Evolutionary conservation across 2,797 vertebrate species (phyloP).

Genomic region (Acanthurus leucopareius): DNA sequence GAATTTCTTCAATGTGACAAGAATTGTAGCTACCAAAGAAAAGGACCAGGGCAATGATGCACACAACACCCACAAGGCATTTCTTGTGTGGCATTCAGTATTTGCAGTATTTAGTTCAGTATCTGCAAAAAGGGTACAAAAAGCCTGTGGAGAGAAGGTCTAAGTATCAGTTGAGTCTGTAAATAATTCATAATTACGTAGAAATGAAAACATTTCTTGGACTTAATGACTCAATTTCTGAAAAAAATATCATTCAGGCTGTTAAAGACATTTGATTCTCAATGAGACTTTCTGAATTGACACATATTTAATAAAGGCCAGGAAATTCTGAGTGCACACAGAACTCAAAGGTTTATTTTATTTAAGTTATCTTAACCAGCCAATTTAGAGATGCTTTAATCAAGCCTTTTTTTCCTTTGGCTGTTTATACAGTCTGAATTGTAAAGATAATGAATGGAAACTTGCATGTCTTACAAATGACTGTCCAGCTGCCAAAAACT

Average conservation of each 20-base stretch:
- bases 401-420: background rate
- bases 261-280: constrained; percentile 8
- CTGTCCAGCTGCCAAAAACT: too few species aligned
- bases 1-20: constrained; percentile 61
- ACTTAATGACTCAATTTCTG: background rate
- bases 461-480: background rate
- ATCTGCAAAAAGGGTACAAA: constrained; percentile 33
- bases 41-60: constrained; percentile 49
- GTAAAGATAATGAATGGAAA: background rate
- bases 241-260: constrained; percentile 11
- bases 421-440: background rate
- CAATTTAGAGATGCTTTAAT: background rate
- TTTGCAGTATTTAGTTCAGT: constrained; percentile 26
- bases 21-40: constrained; percentile 46
- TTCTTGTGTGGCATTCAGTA: constrained; percentile 40
- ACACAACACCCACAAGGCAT: constrained; percentile 44
- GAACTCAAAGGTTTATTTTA: background rate
- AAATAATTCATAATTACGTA: constrained; percentile 31
- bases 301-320: background rate
- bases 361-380: background rate
- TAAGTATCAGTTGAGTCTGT: background rate
- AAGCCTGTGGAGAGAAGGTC: background rate
- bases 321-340: background rate
- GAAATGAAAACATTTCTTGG: background rate
- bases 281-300: background rate